Base-by-base conservation (phyloP, 2,113 vertebrate species). In the Psilopsiagon aurifrons region DNA sequence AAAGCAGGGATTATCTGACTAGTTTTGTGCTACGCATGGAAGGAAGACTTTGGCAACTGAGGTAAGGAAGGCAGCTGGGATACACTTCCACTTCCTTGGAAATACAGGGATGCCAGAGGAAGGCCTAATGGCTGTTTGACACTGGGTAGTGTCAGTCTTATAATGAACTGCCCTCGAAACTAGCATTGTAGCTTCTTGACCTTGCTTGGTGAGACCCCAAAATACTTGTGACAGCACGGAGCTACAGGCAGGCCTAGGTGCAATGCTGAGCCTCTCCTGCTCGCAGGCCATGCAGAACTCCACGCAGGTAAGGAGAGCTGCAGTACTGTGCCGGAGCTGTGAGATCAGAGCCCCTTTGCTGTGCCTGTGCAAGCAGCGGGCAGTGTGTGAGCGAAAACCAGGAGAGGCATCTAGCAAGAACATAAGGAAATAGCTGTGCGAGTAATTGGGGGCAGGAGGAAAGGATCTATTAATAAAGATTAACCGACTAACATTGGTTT, bases 251-350 rank as follows among this genome's bases (percentile, higher is more conserved):
- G 51, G 24, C 41, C 19, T 3, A 27, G 37, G 27, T 0, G 9
- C 37, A 7, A 24, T 19, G 37, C 37, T 0, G 1, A 19, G 33
- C 10, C 57, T 54, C 28, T 70, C 54, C 23, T 0, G 1, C 44
- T 37, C 14, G 7, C 44, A 63, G 55, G 5, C 33, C 39, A 10
- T 0, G 3, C 67, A 37, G 67, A 49, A 28, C 13, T 31, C 10
- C 17, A 13, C 1, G 0, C 63, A 29, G 79, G 29, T 10, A 17
- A 43, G 19, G 6, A 35, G 35, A 51, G 41, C 3, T 17, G 6
- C 8, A 24, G 66, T 20, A 11, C 37, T 15, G 14, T 3, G 33
- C 13, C 47, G 9, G 22, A 10, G 51, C 67, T 23, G 23, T 0
- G 5, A 25, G n/a, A 11, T 51, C 85, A 35, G 17, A 59, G 47